Base-by-base conservation (phyloP, 2,797 vertebrate species). In the Pterois miles region DNA sequence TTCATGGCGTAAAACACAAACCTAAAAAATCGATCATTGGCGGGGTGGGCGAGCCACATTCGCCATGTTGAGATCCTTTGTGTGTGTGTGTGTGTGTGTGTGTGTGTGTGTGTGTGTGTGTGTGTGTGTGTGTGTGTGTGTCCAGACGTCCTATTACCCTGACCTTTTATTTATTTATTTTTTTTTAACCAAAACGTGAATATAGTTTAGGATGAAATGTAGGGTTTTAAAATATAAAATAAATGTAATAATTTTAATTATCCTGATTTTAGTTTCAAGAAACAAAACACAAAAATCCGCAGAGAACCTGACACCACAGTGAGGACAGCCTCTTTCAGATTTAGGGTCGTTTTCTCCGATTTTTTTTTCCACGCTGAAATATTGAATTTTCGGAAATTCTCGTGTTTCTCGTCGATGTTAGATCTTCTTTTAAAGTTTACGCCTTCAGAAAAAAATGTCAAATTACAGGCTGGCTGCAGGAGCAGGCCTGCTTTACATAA, bases 21-120 rank as follows among this genome's bases (percentile, higher is more conserved):
- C 4, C 29, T 29, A 29, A 29, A 29, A 29, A 82, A 81, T 82
- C 63, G 56, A 80, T 85, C 40, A 65, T 20, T 81, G 73, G 46
- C 58, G 12, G 70, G 77, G 65, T 82, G 66, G 52, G 67, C 56
- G 76, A 86, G 76, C 27, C 74, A 66, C 57, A 66, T 74, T 74
- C 76, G 81, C 86, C 86, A 91, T 88, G 83, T 86, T 86, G 80
- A 78, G 81, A 76, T 73, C 74, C 69, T 88, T 78, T 85, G 83
- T 87, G 83, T 59, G 85, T 81, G 57, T 33, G 72, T 7, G 66
- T 63, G 50, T 71, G 50, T 74, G 52, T 31, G 69, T 76, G 76
- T 80, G 78, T 70, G 72, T 69, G 65, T 70, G 76, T 57, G 54
- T 80, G 74, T 71, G 66, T 29, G 54, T 80, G 74, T 33, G 66